Evolutionary conservation across 2,113 vertebrate species (phyloP).

Genomic region (Natator depressus): DNA sequence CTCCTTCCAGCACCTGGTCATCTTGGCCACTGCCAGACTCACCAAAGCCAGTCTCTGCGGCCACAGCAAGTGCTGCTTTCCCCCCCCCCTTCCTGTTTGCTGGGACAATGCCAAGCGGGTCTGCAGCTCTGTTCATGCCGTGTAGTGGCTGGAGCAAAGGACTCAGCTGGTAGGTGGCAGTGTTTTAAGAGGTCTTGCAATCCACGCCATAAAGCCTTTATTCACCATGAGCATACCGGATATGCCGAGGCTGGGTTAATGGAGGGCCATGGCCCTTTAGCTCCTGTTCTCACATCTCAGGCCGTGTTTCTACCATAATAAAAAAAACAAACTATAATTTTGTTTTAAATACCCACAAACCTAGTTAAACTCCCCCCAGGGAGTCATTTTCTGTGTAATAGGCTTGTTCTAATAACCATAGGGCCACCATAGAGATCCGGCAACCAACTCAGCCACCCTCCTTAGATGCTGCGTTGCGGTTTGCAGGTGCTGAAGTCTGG

Average conservation of each 20-base stretch:
- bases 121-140: not conserved
- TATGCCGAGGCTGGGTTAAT: fast-evolving
- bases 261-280: fast-evolving
- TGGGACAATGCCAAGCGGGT: not conserved
- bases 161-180: not conserved
- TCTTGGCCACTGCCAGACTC: not conserved
- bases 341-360: not conserved
- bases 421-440: not conserved
- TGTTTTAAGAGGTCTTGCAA: not conserved
- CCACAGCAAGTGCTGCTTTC: no score
- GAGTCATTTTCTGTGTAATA: not conserved
- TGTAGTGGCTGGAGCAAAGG: not conserved
- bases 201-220: not conserved
- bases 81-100: not conserved
- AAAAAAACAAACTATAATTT: not conserved
- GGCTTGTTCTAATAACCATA: not conserved
- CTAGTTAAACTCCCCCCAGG: fast-evolving
- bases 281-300: not conserved
- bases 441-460: not conserved
- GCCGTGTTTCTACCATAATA: not conserved
- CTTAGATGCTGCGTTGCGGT: not conserved
- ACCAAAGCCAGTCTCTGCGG: not conserved
- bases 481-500: not conserved
- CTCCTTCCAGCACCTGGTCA: not conserved
- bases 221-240: not conserved